Evolutionary conservation across 1,140 invertebrate species (phyloP).

Genomic region (Limonius californicus): DNA sequence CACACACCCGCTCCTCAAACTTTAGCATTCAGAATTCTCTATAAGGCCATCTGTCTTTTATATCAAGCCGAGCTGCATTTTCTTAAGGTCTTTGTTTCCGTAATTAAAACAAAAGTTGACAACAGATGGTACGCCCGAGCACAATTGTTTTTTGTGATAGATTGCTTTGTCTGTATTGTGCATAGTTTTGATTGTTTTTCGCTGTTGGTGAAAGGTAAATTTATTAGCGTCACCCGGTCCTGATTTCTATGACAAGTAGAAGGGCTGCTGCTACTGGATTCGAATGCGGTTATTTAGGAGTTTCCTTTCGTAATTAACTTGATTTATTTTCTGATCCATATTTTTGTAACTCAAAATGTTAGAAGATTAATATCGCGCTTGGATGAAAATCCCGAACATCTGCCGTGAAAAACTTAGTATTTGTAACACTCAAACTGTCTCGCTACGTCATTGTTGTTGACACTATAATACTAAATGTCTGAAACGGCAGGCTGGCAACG

Average conservation of each 20-base stretch:
- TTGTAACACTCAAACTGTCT: too few relatives aligned
- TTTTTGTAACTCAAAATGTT: background rate
- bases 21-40: constrained; percentile 25
- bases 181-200: constrained; percentile 46
- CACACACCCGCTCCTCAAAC: constrained; percentile 6
- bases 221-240: constrained; percentile 42
- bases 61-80: constrained; percentile 35
- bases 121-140: constrained; percentile 40
- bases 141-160: constrained; percentile 48
- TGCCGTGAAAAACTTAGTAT: too few relatives aligned
- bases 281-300: constrained; percentile 15
- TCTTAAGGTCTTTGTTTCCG: constrained; percentile 43
- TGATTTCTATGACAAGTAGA: constrained; percentile 37
- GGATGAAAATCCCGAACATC: too few relatives aligned
- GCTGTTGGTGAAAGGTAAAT: constrained; percentile 43
- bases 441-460: too few relatives aligned
- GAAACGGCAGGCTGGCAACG: too few relatives aligned
- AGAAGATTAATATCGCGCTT: background rate
- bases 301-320: constrained; percentile 16
- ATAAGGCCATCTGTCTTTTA: constrained; percentile 39
- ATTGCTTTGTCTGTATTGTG: constrained; percentile 46
- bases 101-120: constrained; percentile 48
- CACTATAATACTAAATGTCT: too few relatives aligned
- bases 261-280: constrained; percentile 7
- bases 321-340: constrained; percentile 17